Conservation (phyloP, 2,113 vertebrate species). For the Peromyscus californicus region DNA sequence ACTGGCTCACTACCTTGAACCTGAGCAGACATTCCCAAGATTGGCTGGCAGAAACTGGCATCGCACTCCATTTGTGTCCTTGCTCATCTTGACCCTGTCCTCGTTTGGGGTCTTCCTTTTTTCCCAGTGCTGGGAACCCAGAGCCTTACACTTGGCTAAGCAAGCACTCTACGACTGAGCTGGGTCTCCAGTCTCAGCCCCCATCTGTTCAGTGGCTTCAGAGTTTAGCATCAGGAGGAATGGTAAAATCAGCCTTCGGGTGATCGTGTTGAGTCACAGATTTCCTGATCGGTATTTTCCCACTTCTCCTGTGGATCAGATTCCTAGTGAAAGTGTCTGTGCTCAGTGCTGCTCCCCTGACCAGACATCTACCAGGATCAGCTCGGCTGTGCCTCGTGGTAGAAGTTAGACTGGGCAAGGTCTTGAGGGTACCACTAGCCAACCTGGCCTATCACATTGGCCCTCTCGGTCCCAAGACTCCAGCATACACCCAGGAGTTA, state of each 20-base stretch:
- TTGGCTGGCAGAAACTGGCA: neutral
- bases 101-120: neutral
- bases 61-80: neutral
- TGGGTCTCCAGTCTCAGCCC: neutral
- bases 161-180: neutral
- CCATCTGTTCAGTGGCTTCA: neutral
- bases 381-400: too few species aligned
- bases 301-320: rapidly evolving
- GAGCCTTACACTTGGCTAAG: neutral
- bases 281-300: neutral
- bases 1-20: neutral
- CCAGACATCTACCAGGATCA: neutral
- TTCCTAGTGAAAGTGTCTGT: neutral
- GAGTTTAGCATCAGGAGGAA: neutral
- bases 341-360: neutral
- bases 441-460: neutral
- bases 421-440: neutral
- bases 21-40: neutral
- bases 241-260: neutral
- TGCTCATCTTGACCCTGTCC: neutral
- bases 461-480: neutral
- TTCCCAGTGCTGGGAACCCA: neutral
- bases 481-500: neutral
- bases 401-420: neutral
- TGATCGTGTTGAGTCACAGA: neutral